Base-by-base conservation (phyloP, 2,113 vertebrate species). In the Artemisiospiza belli region DNA sequence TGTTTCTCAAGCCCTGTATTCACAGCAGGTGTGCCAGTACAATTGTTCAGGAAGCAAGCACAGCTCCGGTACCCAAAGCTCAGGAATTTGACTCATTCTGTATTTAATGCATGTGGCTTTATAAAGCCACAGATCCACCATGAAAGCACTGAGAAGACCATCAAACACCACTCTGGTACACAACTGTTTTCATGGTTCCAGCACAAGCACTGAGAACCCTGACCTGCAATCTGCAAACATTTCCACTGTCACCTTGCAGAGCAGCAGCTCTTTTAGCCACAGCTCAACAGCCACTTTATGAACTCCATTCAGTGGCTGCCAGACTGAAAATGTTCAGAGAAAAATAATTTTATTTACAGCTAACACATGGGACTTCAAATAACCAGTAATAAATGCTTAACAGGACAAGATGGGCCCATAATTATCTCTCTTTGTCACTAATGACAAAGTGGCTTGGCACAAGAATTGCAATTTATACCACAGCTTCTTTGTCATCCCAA, bases 291-390 rank as follows among this genome's bases (percentile, higher is more conserved):
- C 28, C 10, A 22, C 66, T 66, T 91, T n/a, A 62, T 28, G 30
- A 92, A 85, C 39, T 76, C 37, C 46, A 55, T 89, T 96, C 91
- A 92, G 37, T 0, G 1, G 17, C 62, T 82, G 49, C 25, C 55
- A 85, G 64, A 75, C 23, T 15, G 39, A 74, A 92, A 86, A 70
- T 3, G 20, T 63, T 81, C 61, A 89, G 39, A 78, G 73, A 78
- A 81, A 91, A 93, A 41, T 46, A 55, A 63, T 81, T 89, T 94
- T 89, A 89, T 92, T 95, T 95, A 95, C 89, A 76, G 81, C 66
- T 87, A 92, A 82, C 37, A 82, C 58, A 62, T 5, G 31, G 57
- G 74, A 94, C 78, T 87, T 64, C 41, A 89, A 91, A 84, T 33
- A 92, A 91, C 23, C 74, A 92, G 54, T 79, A 92, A 87, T 82